A percentile compares a stretch with the other conserved stretches of the same genome.
phyloP scores from a whole-genome alignment of 2,797 vertebrate species.

The Coregonus suidteri region DNA sequence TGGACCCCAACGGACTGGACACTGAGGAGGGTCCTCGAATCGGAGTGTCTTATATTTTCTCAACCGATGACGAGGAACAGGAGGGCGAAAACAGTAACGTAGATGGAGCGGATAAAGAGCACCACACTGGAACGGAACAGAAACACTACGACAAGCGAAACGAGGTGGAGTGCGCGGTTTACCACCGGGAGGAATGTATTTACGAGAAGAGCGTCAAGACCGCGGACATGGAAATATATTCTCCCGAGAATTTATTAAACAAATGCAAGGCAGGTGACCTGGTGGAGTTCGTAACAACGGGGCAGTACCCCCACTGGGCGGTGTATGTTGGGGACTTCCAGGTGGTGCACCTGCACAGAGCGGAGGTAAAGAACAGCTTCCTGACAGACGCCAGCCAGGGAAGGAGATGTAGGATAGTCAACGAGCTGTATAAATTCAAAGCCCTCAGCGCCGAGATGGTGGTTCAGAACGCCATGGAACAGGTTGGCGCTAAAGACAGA shows the following conservation, averaged over 20 bases:
- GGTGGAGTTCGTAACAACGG: conserved; percentile 92
- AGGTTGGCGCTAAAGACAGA: conserved; percentile 90
- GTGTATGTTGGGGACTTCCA: conserved; percentile 96
- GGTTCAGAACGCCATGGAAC: conserved; percentile 93
- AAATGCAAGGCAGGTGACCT: conserved; percentile 89
- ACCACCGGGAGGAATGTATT: conserved; percentile 88
- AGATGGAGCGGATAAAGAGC: conserved; percentile 55
- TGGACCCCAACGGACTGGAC: conserved; percentile 89
- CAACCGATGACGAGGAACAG: conserved; percentile 90
- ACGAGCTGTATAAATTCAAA: conserved; percentile 88
- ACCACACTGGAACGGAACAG: conserved; percentile 73
- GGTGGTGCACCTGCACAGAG: conserved; percentile 89
- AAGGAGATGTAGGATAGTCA: conserved; percentile 87
- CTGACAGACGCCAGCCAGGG: conserved; percentile 91
- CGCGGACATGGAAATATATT: conserved; percentile 79
- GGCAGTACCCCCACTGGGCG: conserved; percentile 94
- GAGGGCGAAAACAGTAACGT: conserved; percentile 68
- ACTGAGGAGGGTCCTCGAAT: conserved; percentile 90
- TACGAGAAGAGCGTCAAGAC: conserved; percentile 83
- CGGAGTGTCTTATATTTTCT: conserved; percentile 97
- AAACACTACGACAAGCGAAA: conserved; percentile 81
- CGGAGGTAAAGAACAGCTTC: conserved; percentile 93
- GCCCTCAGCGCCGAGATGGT: conserved; percentile 82
- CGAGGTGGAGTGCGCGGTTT: conserved; percentile 92
- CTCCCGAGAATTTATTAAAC: conserved; percentile 89